Conservation (phyloP, 2,888 invertebrate species). For the Lepeophtheirus nordmannii region DNA sequence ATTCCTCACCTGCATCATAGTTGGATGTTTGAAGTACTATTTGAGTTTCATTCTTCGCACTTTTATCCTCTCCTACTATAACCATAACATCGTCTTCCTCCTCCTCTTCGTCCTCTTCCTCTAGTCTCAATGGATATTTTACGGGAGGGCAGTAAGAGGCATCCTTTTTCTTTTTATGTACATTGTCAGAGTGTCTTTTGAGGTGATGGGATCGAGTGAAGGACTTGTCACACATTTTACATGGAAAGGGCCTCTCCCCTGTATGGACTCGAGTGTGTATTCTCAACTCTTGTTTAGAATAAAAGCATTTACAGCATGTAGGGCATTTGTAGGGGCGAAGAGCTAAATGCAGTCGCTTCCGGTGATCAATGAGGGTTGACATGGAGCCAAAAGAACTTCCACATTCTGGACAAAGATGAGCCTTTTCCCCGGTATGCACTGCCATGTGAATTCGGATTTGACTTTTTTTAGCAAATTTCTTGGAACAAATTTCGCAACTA, state of each 20-base stretch:
- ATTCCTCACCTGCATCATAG: background rate
- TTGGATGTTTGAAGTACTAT: background rate
- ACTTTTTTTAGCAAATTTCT: conserved; percentile 26
- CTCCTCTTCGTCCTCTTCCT: background rate
- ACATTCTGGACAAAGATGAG: conserved; percentile 15
- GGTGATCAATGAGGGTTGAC: conserved; percentile 16
- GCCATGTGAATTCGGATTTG: conserved; percentile 27
- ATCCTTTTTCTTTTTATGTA: conserved; percentile 9
- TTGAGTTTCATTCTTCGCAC: no score
- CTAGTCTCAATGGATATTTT: background rate
- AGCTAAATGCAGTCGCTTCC: conserved; percentile 12
- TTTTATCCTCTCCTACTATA: no score
- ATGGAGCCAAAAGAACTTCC: conserved; percentile 12
- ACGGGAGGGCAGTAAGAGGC: no score
- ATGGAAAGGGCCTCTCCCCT: conserved; percentile 16
- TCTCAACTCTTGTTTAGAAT: conserved; percentile 9
- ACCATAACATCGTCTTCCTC: background rate
- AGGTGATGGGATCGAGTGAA: conserved; percentile 10
- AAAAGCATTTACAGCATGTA: conserved; percentile 8
- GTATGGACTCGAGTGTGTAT: conserved; percentile 11
- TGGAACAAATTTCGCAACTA: conserved; percentile 27
- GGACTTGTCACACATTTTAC: conserved; percentile 6
- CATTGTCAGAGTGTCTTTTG: conserved; percentile 5
- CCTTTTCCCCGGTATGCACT: conserved; percentile 26
- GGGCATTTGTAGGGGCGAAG: conserved; percentile 12